These are phyloP conservation scores for Heteropelma amictum DNA, from an alignment of 2,888 invertebrate genomes.

Conservation along the genomic window DNA sequence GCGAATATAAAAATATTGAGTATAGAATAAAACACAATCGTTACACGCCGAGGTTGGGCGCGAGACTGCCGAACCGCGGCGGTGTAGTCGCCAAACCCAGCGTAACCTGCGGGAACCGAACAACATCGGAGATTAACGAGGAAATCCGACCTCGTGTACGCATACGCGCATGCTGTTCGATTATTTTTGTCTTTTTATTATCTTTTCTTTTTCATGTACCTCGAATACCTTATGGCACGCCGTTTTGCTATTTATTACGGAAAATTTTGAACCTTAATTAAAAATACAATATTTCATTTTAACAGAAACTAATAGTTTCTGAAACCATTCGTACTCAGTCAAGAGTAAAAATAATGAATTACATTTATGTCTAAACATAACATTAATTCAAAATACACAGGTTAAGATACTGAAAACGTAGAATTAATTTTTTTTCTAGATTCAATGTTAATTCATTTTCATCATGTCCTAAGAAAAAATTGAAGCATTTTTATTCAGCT, in stretches of 20 bases:
- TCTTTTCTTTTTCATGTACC: neutral
- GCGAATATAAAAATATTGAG: conserved; percentile 16
- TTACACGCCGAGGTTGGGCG: conserved; percentile 62
- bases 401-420: neutral
- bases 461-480: neutral
- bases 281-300: neutral
- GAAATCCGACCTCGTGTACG: neutral
- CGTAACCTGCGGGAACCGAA: conserved; percentile 24
- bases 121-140: conserved; percentile 57
- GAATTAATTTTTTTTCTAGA: neutral
- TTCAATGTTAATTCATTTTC: neutral
- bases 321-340: neutral
- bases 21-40: conserved; percentile 26
- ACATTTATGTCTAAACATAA: neutral
- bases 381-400: neutral
- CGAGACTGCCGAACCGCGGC: conserved; percentile 67
- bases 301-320: conserved; percentile 5
- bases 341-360: neutral
- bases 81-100: conserved; percentile 50
- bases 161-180: neutral
- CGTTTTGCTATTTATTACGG: neutral
- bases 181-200: conserved; percentile 3
- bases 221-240: neutral
- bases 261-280: neutral
- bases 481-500: conserved; percentile 4